Conservation (phyloP, 2,113 vertebrate genomes). For the Alouatta palliata region DNA sequence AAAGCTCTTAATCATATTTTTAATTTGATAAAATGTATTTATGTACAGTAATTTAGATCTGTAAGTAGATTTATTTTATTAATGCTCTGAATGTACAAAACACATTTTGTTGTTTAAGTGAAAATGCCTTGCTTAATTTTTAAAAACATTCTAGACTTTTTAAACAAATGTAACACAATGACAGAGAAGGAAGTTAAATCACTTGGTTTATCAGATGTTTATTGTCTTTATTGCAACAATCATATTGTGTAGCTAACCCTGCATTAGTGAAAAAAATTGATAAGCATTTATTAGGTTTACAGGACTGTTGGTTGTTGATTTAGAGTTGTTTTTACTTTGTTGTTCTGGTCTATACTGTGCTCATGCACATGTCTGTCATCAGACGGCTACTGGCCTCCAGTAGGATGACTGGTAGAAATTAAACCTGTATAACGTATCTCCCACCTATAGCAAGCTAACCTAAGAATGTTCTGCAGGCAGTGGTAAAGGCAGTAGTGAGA, state of each 20-base stretch:
- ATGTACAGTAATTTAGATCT: slow-evolving; percentile 62
- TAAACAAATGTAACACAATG: neutral
- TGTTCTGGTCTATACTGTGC: neutral
- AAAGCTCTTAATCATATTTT: slow-evolving; percentile 59
- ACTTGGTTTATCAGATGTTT: neutral
- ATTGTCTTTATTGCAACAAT: neutral
- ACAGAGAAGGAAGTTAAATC: neutral
- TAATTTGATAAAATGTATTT: slow-evolving; percentile 67
- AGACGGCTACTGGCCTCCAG: neutral
- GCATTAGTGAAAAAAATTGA: neutral
- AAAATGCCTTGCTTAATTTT: neutral
- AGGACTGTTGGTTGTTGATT: neutral
- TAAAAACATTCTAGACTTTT: slow-evolving; percentile 47
- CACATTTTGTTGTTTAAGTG: neutral
- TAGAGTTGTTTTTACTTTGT: neutral
- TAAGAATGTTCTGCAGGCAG: neutral
- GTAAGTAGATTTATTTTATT: slow-evolving; percentile 70
- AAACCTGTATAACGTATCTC: neutral
- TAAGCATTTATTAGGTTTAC: neutral
- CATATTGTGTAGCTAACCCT: neutral
- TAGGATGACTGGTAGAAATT: neutral
- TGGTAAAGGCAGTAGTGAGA: neutral
- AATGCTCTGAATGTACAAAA: slow-evolving; percentile 57
- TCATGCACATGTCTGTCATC: neutral
- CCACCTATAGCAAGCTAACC: neutral